phyloP scores from a whole-genome alignment of 2,797 vertebrate genomes.

The Myotis vivesi region DNA sequence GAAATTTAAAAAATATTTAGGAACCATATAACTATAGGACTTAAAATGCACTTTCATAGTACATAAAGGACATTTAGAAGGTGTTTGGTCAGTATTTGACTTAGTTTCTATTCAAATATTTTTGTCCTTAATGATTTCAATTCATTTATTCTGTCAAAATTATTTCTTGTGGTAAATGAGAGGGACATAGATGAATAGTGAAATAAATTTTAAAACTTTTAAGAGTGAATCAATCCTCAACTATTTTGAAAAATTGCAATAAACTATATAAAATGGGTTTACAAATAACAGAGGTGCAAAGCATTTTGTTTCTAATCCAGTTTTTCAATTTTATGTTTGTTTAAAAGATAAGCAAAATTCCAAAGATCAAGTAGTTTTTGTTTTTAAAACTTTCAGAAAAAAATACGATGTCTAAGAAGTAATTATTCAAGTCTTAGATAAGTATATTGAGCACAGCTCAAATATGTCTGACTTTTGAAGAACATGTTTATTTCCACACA shows the following conservation, averaged over 20 bases:
- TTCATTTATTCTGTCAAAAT: constrained; percentile 26
- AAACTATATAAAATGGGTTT: neutral
- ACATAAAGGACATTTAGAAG: neutral
- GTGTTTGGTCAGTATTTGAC: neutral
- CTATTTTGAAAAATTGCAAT: neutral
- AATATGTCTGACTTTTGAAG: neutral
- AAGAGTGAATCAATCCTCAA: neutral
- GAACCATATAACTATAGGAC: neutral
- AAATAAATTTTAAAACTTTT: constrained; percentile 25
- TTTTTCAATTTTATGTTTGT: constrained; percentile 4
- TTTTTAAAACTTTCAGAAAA: neutral
- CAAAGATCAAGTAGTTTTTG: neutral
- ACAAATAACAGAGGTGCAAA: neutral
- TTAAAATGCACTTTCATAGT: constrained; percentile 7
- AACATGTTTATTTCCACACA: neutral
- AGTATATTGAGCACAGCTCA: neutral
- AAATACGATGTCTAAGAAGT: constrained; percentile 4
- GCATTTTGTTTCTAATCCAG: neutral
- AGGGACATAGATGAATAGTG: neutral
- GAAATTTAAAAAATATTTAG: neutral
- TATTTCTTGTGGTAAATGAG: neutral
- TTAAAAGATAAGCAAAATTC: neutral
- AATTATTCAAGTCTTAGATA: neutral
- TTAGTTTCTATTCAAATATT: neutral
- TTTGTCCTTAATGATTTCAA: constrained; percentile 16